Evolutionary conservation across 2,797 vertebrate genomes (phyloP), one percentile per base, ranked within the genome.

Genomic region (Vultur gryphus): DNA sequence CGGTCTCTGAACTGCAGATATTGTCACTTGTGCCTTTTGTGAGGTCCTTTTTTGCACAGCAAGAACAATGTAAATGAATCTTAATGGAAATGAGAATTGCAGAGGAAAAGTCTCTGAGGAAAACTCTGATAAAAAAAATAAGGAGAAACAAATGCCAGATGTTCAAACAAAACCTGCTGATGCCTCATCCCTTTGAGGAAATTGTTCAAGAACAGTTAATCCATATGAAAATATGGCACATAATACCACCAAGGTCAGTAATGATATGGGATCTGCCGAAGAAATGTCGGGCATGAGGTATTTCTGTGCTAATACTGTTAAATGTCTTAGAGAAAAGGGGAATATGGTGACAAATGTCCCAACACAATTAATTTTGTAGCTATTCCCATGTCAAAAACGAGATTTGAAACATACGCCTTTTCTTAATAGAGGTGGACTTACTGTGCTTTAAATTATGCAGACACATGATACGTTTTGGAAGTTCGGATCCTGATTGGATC

Each of bases 141-240:
- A 8, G 1, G 19, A 89, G n/a, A 83, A 90, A 72, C 16, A 84
- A 84, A 73, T 57, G 55, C 52, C 95, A 96, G 51, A 92, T 95
- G 90, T 93, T 93, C 83, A 87, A 94, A 90, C 39, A 90, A 93
- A 97, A 71, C 20, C 70, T 80, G 70, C 76, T 76, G 52, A 87
- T 73, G 48, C 59, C 55, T 77, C 57, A 93, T 76, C 87, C 75
- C 29, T 87, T 73, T 31, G 67, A 97, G 84, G 77, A 97, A 89
- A 95, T 64, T 64, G 71, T 67, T 92, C 87, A 94, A 80, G 93
- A 95, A 93, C 83, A 89, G 85, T 76, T 94, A 95, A 96, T 95
- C 83, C 81, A 37, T n/a, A 90, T 18, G 52, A 95, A 95, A 96
- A 92, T 84, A 84, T 44, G 48, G 71, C 67, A 90, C 43, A 77